Percentiles rank a stretch among this genome's conserved stretches.
Evolutionary conservation across 2,888 invertebrate genomes (phyloP).

Genomic region (Petrolisthes cinctipes): DNA sequence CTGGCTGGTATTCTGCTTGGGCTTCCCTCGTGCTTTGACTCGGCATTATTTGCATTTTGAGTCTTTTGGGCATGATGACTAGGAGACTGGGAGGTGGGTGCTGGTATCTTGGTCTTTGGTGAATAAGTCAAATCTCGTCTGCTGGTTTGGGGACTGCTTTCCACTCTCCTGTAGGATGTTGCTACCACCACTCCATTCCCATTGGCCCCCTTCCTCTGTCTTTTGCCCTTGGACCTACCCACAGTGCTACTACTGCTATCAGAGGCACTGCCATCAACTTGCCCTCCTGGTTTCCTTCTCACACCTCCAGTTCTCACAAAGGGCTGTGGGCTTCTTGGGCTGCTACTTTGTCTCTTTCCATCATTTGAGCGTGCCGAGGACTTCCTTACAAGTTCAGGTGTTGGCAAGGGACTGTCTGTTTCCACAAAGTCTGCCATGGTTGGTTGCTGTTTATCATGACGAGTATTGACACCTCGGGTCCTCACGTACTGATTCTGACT

Average conservation of each 20-base stretch:
- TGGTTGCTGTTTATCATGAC: background rate
- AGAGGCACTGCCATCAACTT: constrained; percentile 17
- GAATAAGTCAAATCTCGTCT: background rate
- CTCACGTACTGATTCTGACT: too few relatives aligned
- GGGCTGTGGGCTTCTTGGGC: constrained; percentile 8
- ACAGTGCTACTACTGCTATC: background rate
- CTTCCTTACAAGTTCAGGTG: constrained; percentile 33
- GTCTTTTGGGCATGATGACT: background rate
- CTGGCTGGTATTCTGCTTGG: background rate
- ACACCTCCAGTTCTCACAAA: constrained; percentile 41
- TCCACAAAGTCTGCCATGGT: constrained; percentile 55
- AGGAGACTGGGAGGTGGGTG: background rate
- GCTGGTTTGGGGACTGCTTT: background rate
- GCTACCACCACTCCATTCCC: constrained; percentile 23
- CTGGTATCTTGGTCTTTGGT: background rate
- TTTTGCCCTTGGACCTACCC: constrained; percentile 11
- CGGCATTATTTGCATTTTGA: background rate
- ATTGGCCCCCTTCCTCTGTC: background rate
- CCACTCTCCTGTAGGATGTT: constrained; percentile 33
- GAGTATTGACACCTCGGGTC: background rate
- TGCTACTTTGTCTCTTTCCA: constrained; percentile 3
- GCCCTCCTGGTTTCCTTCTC: constrained; percentile 34
- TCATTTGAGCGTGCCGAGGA: background rate
- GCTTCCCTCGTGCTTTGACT: background rate
- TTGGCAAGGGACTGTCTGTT: constrained; percentile 50